Evolutionary conservation across 1,140 invertebrate species (phyloP), one percentile per base, ranked within the genome.

Genomic region (Marisa cornuarietis): DNA sequence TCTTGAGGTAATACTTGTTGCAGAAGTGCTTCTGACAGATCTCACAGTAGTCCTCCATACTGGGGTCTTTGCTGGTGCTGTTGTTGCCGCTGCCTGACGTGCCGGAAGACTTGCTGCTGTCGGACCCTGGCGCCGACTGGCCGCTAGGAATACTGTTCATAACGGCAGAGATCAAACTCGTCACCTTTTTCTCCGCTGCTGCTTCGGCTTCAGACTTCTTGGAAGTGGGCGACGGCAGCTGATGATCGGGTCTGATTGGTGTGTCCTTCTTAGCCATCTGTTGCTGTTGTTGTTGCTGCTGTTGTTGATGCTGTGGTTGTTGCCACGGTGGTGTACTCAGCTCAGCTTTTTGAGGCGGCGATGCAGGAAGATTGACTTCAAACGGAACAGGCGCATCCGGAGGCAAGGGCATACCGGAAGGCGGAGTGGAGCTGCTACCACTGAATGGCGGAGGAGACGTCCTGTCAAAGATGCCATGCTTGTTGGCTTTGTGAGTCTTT

Each of bases 401-500:
- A 61, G 74, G 79, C 24, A 78, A 52, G 49, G 79, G 63, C 69
- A 76, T 84, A 51, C 82, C 82, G 24, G 85, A 81, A 14, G 54
- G 54, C 16, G 54, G 54, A 2, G 54, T 58, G 11, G 54, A 58
- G 54, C 54, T 18, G 16, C 16, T 58, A 8, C 16, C 16, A 18
- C 54, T 58, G 83, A 88, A 86, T 80, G 87, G 87, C 76, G 87
- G 85, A 31, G 84, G 76, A 51, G 84, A 78, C 51, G 61, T 83
- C 74, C 85, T 88, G 49, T 91, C 90, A 84, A 86, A 90, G 62
- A 99, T 99, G 11, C 98, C 97, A 91, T 99, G 98, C 96, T 99
- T 99, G 89, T 99, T 95, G 85, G 99, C 96, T 97, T 99, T 99
- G 92, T 99, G 98, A 0, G 98, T 99, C 89, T 99, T 98, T 95